phyloP scores from a whole-genome alignment of 1,140 invertebrate species.

The Colletes latitarsis region DNA sequence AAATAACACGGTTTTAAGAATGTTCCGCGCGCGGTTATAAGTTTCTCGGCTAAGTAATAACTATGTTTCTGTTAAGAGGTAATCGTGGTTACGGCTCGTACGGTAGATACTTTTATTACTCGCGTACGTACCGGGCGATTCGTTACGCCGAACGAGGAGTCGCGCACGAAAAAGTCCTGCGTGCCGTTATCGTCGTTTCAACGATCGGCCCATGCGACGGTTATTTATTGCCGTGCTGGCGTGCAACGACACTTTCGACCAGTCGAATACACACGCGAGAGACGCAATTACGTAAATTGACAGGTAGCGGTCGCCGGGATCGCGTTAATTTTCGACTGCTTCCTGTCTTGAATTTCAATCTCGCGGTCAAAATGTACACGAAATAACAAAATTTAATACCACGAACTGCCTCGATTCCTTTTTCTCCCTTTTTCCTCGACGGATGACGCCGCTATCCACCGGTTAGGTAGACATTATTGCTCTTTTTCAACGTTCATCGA shows the following conservation, averaged over 20 bases:
- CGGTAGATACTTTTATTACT: neutral
- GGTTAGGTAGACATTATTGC: neutral
- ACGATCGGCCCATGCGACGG: slow-evolving; percentile 21
- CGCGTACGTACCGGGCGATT: slow-evolving; percentile 7
- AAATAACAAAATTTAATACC: slow-evolving; percentile 45
- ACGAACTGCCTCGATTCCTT: slow-evolving; percentile 21
- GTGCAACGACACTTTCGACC: slow-evolving; percentile 37
- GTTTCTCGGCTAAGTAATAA: too few species aligned
- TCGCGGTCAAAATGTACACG: slow-evolving; percentile 35
- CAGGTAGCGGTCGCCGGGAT: slow-evolving; percentile 40
- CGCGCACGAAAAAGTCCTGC: too few species aligned
- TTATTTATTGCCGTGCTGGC: slow-evolving; percentile 53
- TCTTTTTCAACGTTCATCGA: neutral
- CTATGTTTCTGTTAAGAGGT: too few species aligned
- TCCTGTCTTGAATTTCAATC: slow-evolving; percentile 50
- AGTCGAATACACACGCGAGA: slow-evolving; percentile 16
- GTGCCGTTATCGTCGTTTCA: slow-evolving; percentile 43
- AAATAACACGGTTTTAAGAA: slow-evolving; percentile 11
- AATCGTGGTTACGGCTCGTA: neutral
- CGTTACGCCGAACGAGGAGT: slow-evolving; percentile 21
- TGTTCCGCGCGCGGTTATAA: neutral
- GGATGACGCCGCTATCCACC: neutral
- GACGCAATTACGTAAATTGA: slow-evolving; percentile 61
- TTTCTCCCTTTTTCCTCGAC: slow-evolving; percentile 21
- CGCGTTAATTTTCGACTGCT: slow-evolving; percentile 41